Base-by-base conservation (phyloP, 1,140 invertebrate genomes). In the Delia radicum region DNA sequence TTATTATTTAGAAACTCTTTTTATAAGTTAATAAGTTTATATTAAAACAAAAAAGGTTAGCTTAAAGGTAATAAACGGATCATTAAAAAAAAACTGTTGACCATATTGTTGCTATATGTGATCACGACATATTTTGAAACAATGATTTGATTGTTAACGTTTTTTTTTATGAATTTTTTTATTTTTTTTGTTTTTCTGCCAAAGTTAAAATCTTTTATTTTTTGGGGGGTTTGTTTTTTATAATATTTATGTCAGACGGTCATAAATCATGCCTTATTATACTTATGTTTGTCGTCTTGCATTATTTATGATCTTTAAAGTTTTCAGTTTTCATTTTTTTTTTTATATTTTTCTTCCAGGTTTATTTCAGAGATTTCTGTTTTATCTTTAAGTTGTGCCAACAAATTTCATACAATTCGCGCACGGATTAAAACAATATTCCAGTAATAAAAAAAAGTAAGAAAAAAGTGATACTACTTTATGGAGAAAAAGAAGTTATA, bases 171-270 rank as follows among this genome's bases (percentile, higher is more conserved):
- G 3, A 2, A 10, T 37, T 37, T 37, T 4, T 37, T 37, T 37
- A 10, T 48, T 13, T 48, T 18, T 13, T 5, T 3, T n/a, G 46
- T n/a, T 18, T 55, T 8, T 55, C 21, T 21, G 15, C 10, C 1
- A 55, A 55, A 55, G 48, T 55, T 55, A n/a, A 55, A 55, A 55
- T 55, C 48, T n/a, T 55, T 55, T 55, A 21, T 55, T 55, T 55
- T 55, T 4, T 55, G 4, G 2, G 18, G n/a, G 18, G 15, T 55
- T 55, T 18, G 18, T 3, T 21, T 21, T 21, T 55, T 55, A 18
- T 55, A 21, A 55, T 55, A 18, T 55, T 55, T 55, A 55, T 55
- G 48, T 55, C 48, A 55, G 48, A 55, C 48, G 24, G 18, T 55
- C 48, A 55, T 55, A 55, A 55, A 55, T 24, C 18, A 21, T 55